Base-by-base conservation (phyloP, 1,140 invertebrate species). In the Neodiprion pinetum region DNA sequence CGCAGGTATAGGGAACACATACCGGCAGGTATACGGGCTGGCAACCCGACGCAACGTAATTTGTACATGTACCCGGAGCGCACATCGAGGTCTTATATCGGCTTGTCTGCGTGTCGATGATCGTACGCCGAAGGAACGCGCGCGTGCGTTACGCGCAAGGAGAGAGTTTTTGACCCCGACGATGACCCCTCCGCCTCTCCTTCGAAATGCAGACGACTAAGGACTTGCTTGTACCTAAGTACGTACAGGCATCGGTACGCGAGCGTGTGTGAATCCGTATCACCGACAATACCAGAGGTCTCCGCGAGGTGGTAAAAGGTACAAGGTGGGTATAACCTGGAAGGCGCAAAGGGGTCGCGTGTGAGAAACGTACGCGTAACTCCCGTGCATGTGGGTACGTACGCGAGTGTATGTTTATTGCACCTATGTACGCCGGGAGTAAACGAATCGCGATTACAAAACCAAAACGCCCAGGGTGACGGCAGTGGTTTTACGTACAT, bases 141-240 rank as follows among this genome's bases (percentile, higher is more conserved):
- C 28, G 53, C 53, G 53, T 61, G 53, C 53, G 53, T 9, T 61
- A 61, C 53, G 53, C 53, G 53, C 53, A 61, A 61, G 53, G 53
- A 61, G 53, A 61, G 53, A 61, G 53, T 61, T 61, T 61, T 17
- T 61, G 53, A 61, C 53, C 53, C 53, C 53, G 53, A 5, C 11
- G 53, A 61, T 61, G 53, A 61, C 53, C 53, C 53, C 53, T 40
- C 28, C 5, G 28, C 53, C n/a, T 17, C 53, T 12, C 11, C 11
- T 17, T 61, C 53, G 8, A 61, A 61, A 61, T 5, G 53, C 53
- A 61, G 53, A 61, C 53, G 53, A 61, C 9, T 0, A 14, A 17
- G 53, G n/a, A 14, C 11, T 17, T 9, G 53, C 53, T 4, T 12
- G 9, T 61, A 21, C 0, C 17, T 21, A 17, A 5, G 8, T 61